phyloP scores from a whole-genome alignment of 2,113 vertebrate genomes.

The Passer domesticus region DNA sequence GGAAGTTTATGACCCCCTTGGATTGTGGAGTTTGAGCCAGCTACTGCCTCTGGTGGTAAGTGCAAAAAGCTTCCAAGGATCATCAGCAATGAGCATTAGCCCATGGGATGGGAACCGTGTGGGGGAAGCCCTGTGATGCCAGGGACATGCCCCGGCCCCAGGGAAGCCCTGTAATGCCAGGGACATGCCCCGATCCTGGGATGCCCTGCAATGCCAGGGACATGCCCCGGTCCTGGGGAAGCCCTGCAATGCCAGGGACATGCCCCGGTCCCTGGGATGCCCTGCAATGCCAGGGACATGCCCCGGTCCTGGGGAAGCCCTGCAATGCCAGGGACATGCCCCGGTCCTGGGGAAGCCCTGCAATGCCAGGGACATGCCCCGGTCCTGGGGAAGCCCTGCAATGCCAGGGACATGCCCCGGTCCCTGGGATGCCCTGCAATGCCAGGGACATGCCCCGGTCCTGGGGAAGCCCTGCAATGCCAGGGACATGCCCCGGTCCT shows the following conservation, averaged over 20 bases:
- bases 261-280: too few relatives aligned
- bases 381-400: not conserved
- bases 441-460: too few relatives aligned
- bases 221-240: too few relatives aligned
- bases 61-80: conserved; percentile 14
- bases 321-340: not conserved
- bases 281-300: too few relatives aligned
- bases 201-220: not conserved
- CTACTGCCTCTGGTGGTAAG: not conserved
- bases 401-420: too few relatives aligned
- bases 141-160: fast-evolving
- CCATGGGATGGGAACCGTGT: not conserved
- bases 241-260: too few relatives aligned
- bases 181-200: not conserved
- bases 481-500: too few relatives aligned
- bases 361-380: too few relatives aligned
- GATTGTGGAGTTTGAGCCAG: not conserved
- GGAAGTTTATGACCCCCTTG: not conserved
- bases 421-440: too few relatives aligned
- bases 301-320: too few relatives aligned
- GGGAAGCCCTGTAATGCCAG: not conserved
- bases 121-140: not conserved
- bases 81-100: not conserved
- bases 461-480: too few relatives aligned
- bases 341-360: fast-evolving